Conservation (phyloP, 2,797 vertebrate species). For the Arrhamphus sclerolepis region DNA sequence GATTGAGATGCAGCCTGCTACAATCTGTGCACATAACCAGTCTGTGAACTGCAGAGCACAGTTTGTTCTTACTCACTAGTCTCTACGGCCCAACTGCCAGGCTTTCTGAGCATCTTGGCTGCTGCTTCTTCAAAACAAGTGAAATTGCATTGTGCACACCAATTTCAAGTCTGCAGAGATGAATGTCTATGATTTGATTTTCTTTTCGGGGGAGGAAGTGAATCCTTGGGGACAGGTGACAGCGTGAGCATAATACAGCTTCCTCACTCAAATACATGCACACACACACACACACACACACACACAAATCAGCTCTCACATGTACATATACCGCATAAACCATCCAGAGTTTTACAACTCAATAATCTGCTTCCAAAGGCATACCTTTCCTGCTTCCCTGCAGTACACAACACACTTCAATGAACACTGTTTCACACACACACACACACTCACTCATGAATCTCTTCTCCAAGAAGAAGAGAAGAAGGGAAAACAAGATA, state of each 20-base stretch:
- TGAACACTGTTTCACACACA: constrained; percentile 38
- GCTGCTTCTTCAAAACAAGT: constrained; percentile 61
- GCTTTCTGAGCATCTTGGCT: constrained; percentile 54
- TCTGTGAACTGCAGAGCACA: constrained; percentile 61
- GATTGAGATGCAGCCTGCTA: constrained; percentile 67
- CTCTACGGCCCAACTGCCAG: constrained; percentile 70
- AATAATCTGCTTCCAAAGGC: constrained; percentile 71
- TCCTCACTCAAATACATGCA: constrained; percentile 41
- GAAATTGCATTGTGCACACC: constrained; percentile 62
- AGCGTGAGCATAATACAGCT: constrained; percentile 38
- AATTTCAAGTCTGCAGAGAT: constrained; percentile 62
- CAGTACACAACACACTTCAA: constrained; percentile 54
- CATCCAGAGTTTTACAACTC: constrained; percentile 72
- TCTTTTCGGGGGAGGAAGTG: constrained; percentile 42
- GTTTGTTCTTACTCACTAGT: constrained; percentile 70
- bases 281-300: constrained; percentile 24
- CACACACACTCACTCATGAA: constrained; percentile 9
- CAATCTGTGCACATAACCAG: constrained; percentile 72
- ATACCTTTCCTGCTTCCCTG: constrained; percentile 36
- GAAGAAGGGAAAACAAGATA: not conserved
- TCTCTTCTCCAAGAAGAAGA: not conserved
- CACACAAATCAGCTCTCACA: constrained; percentile 8
- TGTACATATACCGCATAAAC: constrained; percentile 34
- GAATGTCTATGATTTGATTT: constrained; percentile 69
- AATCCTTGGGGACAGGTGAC: constrained; percentile 63